Evolutionary conservation across 2,797 vertebrate species (phyloP), one percentile per base, ranked within the genome.

Genomic region (Yasuhikotakia modesta): DNA sequence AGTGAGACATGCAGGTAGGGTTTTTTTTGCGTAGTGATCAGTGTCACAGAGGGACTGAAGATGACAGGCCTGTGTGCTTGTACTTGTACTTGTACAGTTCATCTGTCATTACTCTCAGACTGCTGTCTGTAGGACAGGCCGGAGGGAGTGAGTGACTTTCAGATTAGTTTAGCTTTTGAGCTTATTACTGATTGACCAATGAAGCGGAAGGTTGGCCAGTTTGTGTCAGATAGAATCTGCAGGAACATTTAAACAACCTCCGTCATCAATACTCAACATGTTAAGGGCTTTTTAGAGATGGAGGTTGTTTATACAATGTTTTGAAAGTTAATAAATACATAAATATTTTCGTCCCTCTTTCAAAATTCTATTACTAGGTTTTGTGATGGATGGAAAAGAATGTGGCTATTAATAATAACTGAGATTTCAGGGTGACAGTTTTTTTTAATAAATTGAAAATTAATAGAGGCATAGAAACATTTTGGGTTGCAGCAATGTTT

Each of bases 51-150:
- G n/a, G n/a, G 46, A 64, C 67, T 61, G 46, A 58, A 22, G 39
- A 19, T 70, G 74, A 52, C 73, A 77, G 71, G 68, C n/a, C n/a
- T n/a, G n/a, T n/a, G n/a, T n/a, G n/a, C n/a, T n/a, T 70, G 73
- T 77, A 65, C 73, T 60, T 39, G n/a, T 69, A 45, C 32, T 82
- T 74, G 46, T 61, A 57, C 66, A 75, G 35, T 69, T 79, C 83
- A 80, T 86, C 66, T 32, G 79, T 87, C 84, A 82, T 65, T 30
- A 19, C 22, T 72, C 68, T 24, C 68, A 70, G 71, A n/a, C n/a
- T n/a, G n/a, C n/a, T 66, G 39, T 66, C 52, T 46, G 73, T n/a
- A n/a, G 60, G 35, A 78, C 35, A 4, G 58, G 27, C 57, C 52
- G 27, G 32, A 77, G 57, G 61, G 32, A 30, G 61, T 53, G 72